Percentiles rank a stretch among this genome's conserved stretches.
Conservation (phyloP, 2,113 vertebrate genomes). For the Cavia aperea region DNA sequence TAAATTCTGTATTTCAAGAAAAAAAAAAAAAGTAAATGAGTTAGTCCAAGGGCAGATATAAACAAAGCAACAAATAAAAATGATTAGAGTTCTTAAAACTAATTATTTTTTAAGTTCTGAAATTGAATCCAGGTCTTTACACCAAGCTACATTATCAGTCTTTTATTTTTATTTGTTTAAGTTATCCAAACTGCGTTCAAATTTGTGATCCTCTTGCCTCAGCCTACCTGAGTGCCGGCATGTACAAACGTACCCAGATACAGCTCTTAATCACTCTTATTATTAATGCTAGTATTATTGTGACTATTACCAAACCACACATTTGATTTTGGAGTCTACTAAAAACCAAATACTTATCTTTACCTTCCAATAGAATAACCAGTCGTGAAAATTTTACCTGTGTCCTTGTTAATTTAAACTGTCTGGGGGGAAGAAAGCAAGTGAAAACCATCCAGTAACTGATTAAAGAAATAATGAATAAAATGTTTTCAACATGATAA, state of each 20-base stretch:
- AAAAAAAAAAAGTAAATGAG: neutral
- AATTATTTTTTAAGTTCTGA: neutral
- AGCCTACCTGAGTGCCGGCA: neutral
- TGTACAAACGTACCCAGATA: neutral
- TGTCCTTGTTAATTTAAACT: neutral
- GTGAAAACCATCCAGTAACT: neutral
- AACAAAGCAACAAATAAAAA: slow-evolving; percentile 24
- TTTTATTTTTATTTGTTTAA: neutral
- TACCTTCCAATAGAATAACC: neutral
- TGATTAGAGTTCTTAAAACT: neutral
- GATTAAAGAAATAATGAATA: neutral
- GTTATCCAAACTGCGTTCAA: neutral
- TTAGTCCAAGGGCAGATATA: neutral
- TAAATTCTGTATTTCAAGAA: neutral
- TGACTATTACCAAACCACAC: neutral
- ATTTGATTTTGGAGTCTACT: neutral
- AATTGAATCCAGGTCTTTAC: neutral
- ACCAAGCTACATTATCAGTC: neutral
- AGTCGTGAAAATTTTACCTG: neutral
- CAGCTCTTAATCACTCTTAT: neutral
- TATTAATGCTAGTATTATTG: neutral
- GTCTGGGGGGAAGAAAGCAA: neutral
- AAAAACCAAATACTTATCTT: neutral
- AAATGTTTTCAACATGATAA: neutral
- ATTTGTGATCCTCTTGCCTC: neutral